Evolutionary conservation across 1,140 invertebrate genomes (phyloP).

Genomic region (Tyrophagus putrescentiae): DNA sequence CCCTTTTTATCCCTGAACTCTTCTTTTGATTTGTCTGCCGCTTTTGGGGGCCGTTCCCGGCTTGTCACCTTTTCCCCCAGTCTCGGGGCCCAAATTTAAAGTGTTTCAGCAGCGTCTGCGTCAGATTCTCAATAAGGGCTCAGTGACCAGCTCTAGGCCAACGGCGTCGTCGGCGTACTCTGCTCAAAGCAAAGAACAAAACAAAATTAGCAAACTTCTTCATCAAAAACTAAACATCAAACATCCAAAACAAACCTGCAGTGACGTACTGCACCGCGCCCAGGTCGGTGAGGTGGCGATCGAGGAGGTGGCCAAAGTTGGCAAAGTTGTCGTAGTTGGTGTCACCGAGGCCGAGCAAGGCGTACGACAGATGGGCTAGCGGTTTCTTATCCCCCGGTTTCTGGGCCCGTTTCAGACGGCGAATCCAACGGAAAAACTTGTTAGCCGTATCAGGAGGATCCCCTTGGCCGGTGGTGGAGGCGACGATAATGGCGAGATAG

Average conservation of each 20-base stretch:
- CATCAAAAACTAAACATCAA: neutral
- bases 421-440: conserved; percentile 38
- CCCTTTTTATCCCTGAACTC: no score
- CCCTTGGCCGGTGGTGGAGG: conserved; percentile 42
- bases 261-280: conserved; percentile 26
- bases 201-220: neutral
- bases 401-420: conserved; percentile 28
- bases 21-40: neutral
- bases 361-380: conserved; percentile 35
- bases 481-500: conserved; percentile 33
- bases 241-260: neutral
- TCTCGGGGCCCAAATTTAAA: conserved; percentile 22
- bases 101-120: conserved; percentile 31
- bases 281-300: conserved; percentile 35
- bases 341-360: conserved; percentile 42
- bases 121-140: conserved; percentile 40
- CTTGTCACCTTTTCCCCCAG: conserved; percentile 16
- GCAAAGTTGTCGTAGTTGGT: conserved; percentile 44
- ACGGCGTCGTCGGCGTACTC: conserved; percentile 43
- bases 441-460: conserved; percentile 41
- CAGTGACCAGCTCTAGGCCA: conserved; percentile 38
- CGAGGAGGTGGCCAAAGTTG: conserved; percentile 38
- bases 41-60: neutral
- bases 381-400: conserved; percentile 29
- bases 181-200: conserved; percentile 34